Evolutionary conservation across 64 coral and sea anemone species (phyloP).

Genomic region (Exaiptasia diaphana): DNA sequence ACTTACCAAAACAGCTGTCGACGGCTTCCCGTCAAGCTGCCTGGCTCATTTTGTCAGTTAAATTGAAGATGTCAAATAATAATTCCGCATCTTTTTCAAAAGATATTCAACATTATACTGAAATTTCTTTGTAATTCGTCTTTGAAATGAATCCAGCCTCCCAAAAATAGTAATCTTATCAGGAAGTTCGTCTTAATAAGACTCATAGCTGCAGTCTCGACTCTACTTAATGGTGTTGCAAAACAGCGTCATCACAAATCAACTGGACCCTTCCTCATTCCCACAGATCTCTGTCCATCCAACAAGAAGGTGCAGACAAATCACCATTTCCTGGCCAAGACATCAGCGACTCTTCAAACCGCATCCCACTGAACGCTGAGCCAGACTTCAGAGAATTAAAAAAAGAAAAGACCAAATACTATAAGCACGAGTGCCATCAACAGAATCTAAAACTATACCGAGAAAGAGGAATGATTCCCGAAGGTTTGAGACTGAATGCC

Average conservation of each 20-base stretch:
- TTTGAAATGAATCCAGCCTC: too few species aligned
- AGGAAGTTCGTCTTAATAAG: too few species aligned
- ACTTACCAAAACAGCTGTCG: too few species aligned
- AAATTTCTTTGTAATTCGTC: too few species aligned
- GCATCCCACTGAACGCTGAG: not conserved
- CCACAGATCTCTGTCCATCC: not conserved
- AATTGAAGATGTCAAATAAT: too few species aligned
- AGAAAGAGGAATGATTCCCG: slow-evolving; percentile 9
- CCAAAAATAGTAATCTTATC: too few species aligned
- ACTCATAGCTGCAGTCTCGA: slow-evolving; percentile 13
- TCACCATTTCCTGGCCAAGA: not conserved
- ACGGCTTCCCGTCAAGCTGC: too few species aligned
- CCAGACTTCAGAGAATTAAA: not conserved
- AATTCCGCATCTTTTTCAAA: too few species aligned
- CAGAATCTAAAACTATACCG: not conserved
- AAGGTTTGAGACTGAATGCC: not conserved
- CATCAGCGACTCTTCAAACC: not conserved
- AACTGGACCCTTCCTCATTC: slow-evolving; percentile 3
- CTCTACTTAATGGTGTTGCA: slow-evolving; percentile 24
- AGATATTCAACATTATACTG: too few species aligned
- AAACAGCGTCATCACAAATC: not conserved
- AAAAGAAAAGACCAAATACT: slow-evolving; percentile 11
- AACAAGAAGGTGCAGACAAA: not conserved
- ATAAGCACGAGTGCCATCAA: slow-evolving; percentile 18
- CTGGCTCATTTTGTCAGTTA: too few species aligned